Conservation (phyloP, 1,140 invertebrate genomes). For the Coelopa frigida region DNA sequence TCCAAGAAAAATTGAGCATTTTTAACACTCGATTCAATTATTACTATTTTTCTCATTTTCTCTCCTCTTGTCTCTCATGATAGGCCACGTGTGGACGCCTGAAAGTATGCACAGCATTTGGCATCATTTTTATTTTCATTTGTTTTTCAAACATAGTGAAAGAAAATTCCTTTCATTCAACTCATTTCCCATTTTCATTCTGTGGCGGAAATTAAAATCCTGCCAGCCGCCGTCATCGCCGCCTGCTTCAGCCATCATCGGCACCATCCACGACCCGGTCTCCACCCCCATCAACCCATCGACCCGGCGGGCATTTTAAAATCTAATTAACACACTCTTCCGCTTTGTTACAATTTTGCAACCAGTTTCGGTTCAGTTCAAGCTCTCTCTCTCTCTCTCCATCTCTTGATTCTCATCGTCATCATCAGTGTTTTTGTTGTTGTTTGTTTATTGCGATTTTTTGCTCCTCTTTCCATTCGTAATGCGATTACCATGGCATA, state of each 20-base stretch:
- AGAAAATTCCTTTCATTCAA: slow-evolving; percentile 3
- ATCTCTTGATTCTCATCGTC: not conserved
- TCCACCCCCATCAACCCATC: no score
- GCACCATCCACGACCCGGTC: no score
- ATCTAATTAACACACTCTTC: slow-evolving; percentile 14
- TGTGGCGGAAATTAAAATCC: slow-evolving; percentile 12
- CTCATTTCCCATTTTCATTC: slow-evolving; percentile 8
- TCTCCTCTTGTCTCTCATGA: no score
- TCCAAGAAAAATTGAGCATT: no score
- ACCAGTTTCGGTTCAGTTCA: not conserved
- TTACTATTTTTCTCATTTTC: not conserved
- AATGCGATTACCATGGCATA: slow-evolving; percentile 9
- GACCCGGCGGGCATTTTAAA: slow-evolving; percentile 7
- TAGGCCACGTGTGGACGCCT: no score
- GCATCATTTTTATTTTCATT: no score
- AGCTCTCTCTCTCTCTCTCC: not conserved
- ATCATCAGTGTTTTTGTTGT: not conserved
- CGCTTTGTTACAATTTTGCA: not conserved
- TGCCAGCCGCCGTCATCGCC: not conserved
- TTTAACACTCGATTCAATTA: not conserved
- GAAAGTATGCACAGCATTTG: no score
- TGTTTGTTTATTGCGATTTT: not conserved
- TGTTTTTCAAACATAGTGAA: not conserved
- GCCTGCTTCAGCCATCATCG: not conserved
- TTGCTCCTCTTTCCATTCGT: slow-evolving; percentile 7